A percentile compares a stretch with the other conserved stretches of the same genome.
Conservation (phyloP, 2,888 invertebrate genomes). For the Synanthedon formicaeformis region DNA sequence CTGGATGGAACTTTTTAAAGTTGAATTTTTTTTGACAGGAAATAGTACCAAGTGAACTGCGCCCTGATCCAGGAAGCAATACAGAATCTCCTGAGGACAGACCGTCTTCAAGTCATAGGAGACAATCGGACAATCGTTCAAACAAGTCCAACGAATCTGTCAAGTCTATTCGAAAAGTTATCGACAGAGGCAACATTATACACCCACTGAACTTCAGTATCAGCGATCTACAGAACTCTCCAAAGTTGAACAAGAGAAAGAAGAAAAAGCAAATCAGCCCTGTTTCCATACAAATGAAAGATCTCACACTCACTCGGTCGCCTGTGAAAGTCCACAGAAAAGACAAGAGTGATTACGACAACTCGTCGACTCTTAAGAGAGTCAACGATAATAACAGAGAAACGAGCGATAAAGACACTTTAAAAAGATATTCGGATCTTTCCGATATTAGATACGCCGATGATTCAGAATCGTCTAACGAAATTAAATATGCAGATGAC, state of each 20-base stretch:
- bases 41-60: slow-evolving; percentile 58
- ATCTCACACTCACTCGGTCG: slow-evolving; percentile 45
- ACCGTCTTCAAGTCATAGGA: slow-evolving; percentile 55
- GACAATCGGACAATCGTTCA: slow-evolving; percentile 33
- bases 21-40: slow-evolving; percentile 29
- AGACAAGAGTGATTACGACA: slow-evolving; percentile 35
- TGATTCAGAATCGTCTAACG: slow-evolving; percentile 71
- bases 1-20: neutral
- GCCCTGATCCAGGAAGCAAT: slow-evolving; percentile 74
- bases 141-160: slow-evolving; percentile 49
- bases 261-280: slow-evolving; percentile 41
- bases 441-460: slow-evolving; percentile 80
- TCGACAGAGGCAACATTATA: slow-evolving; percentile 53
- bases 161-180: slow-evolving; percentile 40
- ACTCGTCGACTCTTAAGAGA: slow-evolving; percentile 67
- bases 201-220: slow-evolving; percentile 65
- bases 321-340: slow-evolving; percentile 49
- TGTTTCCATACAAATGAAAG: slow-evolving; percentile 51
- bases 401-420: slow-evolving; percentile 64
- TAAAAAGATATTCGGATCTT: slow-evolving; percentile 69
- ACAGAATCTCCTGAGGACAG: slow-evolving; percentile 75
- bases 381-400: slow-evolving; percentile 76
- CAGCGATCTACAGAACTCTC: slow-evolving; percentile 55
- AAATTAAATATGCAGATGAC: slow-evolving; percentile 60
- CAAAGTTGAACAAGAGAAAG: slow-evolving; percentile 40